Evolutionary conservation across 2,888 invertebrate species (phyloP), one percentile per base, ranked within the genome.

Genomic region (Galerucella nymphaeae): DNA sequence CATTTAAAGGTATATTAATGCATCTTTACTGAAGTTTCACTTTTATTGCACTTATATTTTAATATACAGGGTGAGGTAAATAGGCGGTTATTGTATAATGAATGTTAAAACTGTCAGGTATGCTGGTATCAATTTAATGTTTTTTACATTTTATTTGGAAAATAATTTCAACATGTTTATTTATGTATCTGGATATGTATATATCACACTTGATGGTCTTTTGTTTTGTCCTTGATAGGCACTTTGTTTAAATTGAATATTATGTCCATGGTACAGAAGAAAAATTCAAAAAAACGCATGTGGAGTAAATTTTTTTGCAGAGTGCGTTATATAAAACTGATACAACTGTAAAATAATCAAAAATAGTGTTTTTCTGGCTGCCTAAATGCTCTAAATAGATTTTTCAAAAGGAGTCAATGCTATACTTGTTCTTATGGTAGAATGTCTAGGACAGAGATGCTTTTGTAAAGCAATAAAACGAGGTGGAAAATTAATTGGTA

Each of bases 1-100:
- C 79, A 67, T 67, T 66, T 69, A 30, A 38, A 38, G 30, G 30
- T 38, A 38, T 61, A 73, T 73, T 78, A 73, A 77, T 75, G 75
- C 77, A 76, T 53, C 77, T 74, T 75, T 68, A 69, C 65, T 68
- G 66, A 67, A 53, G 66, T 71, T 75, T 76, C 72, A 72, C 74
- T 80, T 76, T 82, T 77, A 79, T 78, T 79, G 79, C 81, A 80
- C 78, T 80, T 77, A 77, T 78, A 76, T 73, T 79, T 73, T 68
- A 73, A 71, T 53, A 64, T 71, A 74, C 71, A 70, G 72, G 75
- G 67, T 75, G 74, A 72, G 61, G 69, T 62, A 18, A 53, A 18
- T n/a, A 10, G 8, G 16, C 42, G 53, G 53, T 53, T 53, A 53
- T 53, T 53, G 18, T 53, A 53, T 53, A 53, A 53, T 18, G 53